These are phyloP conservation scores for Rhodinocichla rosea DNA, from an alignment of 2,113 vertebrate genomes.

Conservation along the genomic window DNA sequence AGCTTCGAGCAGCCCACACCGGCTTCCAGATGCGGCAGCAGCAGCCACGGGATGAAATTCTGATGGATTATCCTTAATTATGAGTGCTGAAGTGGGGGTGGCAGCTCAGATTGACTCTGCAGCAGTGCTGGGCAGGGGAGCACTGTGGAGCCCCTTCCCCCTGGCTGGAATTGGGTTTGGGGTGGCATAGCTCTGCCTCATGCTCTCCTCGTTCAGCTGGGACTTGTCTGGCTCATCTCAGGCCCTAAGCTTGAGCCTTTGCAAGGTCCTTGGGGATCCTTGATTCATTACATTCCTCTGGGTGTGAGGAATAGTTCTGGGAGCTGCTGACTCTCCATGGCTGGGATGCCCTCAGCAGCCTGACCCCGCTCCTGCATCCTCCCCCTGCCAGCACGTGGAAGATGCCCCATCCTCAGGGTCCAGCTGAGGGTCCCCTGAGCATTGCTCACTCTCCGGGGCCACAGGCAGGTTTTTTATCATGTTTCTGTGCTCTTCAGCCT, in stretches of 20 bases:
- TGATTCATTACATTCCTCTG: not conserved
- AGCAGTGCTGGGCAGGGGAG: rapidly evolving
- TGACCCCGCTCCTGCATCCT: not conserved
- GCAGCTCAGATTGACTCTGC: not conserved
- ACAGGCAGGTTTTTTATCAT: rapidly evolving
- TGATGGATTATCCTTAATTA: not conserved
- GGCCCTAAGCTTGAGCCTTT: not conserved
- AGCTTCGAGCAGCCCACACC: not conserved
- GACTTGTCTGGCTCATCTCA: not conserved
- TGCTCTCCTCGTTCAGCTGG: rapidly evolving
- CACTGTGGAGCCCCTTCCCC: rapidly evolving
- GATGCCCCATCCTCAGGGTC: rapidly evolving
- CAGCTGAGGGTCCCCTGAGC: not conserved
- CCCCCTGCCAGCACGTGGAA: rapidly evolving
- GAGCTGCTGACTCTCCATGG: not conserved
- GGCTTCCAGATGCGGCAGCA: not conserved
- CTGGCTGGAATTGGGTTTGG: rapidly evolving
- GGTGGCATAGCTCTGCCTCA: rapidly evolving
- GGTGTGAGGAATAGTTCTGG: not conserved
- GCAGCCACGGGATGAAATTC: not conserved
- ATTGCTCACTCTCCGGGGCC: rapidly evolving
- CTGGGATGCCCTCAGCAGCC: not conserved
- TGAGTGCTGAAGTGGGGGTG: rapidly evolving
- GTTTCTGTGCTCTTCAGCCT: not conserved
- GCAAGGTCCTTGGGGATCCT: not conserved